phyloP scores from a whole-genome alignment of 2,797 vertebrate genomes.

The Myoxocephalus aenaeus region DNA sequence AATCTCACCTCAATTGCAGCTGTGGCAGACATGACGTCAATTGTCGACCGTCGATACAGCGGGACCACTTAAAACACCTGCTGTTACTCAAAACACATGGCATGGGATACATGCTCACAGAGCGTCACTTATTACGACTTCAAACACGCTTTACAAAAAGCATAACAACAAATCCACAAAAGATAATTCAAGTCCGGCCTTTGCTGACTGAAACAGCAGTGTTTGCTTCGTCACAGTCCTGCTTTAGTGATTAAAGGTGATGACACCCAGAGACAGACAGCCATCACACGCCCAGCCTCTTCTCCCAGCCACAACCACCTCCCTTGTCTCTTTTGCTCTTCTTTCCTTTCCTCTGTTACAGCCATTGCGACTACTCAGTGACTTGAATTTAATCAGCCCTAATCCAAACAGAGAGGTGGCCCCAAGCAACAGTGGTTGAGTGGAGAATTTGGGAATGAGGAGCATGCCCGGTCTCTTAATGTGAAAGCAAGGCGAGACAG shows the following conservation, averaged over 20 bases:
- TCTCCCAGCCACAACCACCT: conserved; percentile 42
- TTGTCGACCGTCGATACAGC: conserved; percentile 17
- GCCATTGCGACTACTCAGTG: conserved; percentile 62
- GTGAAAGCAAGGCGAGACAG: conserved; percentile 65
- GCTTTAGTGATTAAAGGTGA: conserved; percentile 63
- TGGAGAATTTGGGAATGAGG: conserved; percentile 69
- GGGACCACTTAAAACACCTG: conserved; percentile 61
- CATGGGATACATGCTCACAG: conserved; percentile 43
- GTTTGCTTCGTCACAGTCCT: conserved; percentile 44
- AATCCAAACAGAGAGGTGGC: conserved; percentile 69
- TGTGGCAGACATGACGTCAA: conserved; percentile 27
- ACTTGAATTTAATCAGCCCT: conserved; percentile 80
- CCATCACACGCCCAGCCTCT: conserved; percentile 44
- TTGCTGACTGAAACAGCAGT: conserved; percentile 41
- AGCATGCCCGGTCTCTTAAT: conserved; percentile 79
- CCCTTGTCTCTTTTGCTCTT: conserved; percentile 42
- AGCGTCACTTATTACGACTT: conserved; percentile 44
- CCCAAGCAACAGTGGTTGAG: conserved; percentile 68
- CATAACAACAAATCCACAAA: conserved; percentile 55
- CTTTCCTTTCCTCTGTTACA: conserved; percentile 57
- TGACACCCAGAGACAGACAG: conserved; percentile 58
- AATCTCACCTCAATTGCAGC: background rate
- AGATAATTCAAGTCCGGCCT: conserved; percentile 45
- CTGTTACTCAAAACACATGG: conserved; percentile 28
- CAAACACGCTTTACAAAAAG: conserved; percentile 51